These are phyloP conservation scores for Frankliniella fusca DNA, from an alignment of 2,888 invertebrate species.

Conservation along the genomic window DNA sequence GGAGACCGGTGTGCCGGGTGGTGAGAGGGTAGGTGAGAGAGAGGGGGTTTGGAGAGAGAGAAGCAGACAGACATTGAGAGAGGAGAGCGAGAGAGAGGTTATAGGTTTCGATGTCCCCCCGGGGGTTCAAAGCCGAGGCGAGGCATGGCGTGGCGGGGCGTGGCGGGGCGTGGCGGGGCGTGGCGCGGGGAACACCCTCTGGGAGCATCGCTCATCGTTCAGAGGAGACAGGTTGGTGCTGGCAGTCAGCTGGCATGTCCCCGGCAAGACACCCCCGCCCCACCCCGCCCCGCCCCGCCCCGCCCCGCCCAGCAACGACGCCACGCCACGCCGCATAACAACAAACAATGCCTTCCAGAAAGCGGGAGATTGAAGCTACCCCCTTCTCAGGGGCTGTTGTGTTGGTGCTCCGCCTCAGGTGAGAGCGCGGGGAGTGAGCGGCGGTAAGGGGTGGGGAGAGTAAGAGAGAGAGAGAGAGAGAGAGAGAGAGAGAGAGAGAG, in stretches of 20 bases:
- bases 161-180: background rate
- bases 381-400: too few relatives aligned
- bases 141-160: background rate
- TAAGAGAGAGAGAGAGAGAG: too few relatives aligned
- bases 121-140: background rate
- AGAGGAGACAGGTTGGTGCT: background rate
- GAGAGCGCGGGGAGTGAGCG: too few relatives aligned
- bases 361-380: too few relatives aligned
- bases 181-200: background rate
- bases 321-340: background rate
- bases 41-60: background rate
- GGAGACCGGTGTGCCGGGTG: background rate
- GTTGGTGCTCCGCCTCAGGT: too few relatives aligned
- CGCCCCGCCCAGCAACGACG: background rate
- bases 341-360: background rate
- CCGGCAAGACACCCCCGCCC: background rate
- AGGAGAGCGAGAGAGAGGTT: background rate
- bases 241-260: background rate
- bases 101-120: slow-evolving; percentile 19
- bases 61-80: background rate
- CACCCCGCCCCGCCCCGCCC: background rate
- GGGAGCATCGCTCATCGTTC: slow-evolving; percentile 23
- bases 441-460: too few relatives aligned
- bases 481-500: too few relatives aligned
- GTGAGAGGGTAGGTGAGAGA: background rate